Evolutionary conservation across 1,140 invertebrate genomes (phyloP).

Genomic region (Meloidogyne floridensis): DNA sequence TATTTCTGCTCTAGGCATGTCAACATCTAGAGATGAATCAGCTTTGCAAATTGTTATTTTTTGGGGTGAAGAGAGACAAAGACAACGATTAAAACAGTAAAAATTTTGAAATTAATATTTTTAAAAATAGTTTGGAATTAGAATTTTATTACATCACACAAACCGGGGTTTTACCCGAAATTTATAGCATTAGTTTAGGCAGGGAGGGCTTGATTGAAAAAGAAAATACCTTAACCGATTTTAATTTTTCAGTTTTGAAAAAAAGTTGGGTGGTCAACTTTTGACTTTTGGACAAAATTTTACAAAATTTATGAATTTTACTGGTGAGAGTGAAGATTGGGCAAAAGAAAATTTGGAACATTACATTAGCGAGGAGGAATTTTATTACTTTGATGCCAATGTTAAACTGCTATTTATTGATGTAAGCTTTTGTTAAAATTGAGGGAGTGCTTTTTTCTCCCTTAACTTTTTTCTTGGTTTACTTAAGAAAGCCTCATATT

Average conservation of each 20-base stretch:
- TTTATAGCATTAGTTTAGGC: too few relatives aligned
- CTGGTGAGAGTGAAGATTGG: not conserved
- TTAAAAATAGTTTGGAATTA: too few relatives aligned
- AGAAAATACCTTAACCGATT: not conserved
- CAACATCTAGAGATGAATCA: conserved; percentile 4
- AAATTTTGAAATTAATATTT: not conserved
- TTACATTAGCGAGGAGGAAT: conserved; percentile 25
- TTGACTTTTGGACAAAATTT: conserved; percentile 21
- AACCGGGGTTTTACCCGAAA: too few relatives aligned
- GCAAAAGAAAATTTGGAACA: not conserved
- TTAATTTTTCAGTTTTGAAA: conserved; percentile 12
- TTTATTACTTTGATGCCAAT: conserved; percentile 26
- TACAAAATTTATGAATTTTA: conserved; percentile 1
- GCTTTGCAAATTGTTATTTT: conserved; percentile 18
- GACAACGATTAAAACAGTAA: conserved; percentile 24
- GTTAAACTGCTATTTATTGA: conserved; percentile 20
- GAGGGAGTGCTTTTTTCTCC: too few relatives aligned
- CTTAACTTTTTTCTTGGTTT: not conserved
- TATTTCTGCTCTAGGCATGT: conserved; percentile 11
- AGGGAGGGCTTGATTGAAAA: too few relatives aligned
- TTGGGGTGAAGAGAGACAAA: conserved; percentile 27
- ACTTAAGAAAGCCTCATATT: not conserved
- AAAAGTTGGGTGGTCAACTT: not conserved
- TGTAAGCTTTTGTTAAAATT: conserved; percentile 17
- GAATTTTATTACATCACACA: too few relatives aligned